Evolutionary conservation across 2,888 invertebrate genomes (phyloP).

Genomic region (Acanthosoma haemorrhoidale): DNA sequence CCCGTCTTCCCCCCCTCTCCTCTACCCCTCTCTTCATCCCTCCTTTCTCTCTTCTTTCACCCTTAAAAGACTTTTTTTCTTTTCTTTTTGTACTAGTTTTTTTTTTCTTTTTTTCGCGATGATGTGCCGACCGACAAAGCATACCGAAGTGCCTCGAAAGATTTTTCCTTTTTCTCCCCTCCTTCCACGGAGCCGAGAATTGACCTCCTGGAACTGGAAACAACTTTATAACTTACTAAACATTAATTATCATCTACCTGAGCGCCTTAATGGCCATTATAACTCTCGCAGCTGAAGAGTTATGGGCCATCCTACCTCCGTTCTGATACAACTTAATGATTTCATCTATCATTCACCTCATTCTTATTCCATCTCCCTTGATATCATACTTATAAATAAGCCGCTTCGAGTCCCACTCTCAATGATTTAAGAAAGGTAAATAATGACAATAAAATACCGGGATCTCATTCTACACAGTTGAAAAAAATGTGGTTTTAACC

Average conservation of each 20-base stretch:
- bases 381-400: conserved; percentile 1
- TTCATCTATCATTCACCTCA: conserved; percentile 22
- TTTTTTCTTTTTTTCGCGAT: conserved; percentile 3
- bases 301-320: conserved; percentile 14
- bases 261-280: conserved; percentile 16
- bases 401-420: not conserved
- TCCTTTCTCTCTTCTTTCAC: conserved; percentile 17
- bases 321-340: conserved; percentile 24
- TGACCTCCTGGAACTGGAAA: conserved; percentile 19
- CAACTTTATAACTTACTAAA: conserved; percentile 22
- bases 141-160: not conserved
- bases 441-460: not conserved
- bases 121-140: conserved; percentile 22
- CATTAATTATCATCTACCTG: conserved; percentile 27
- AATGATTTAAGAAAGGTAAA: conserved; percentile 2
- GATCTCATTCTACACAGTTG: not conserved
- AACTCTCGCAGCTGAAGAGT: not conserved
- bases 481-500: not conserved
- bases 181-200: not conserved
- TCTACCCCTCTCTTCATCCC: not conserved
- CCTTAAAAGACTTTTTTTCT: conserved; percentile 17
- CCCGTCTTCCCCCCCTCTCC: not conserved
- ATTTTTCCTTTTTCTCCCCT: not conserved
- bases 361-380: not conserved
- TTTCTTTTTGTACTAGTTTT: conserved; percentile 4